Percentiles rank a stretch among this genome's conserved stretches.
phyloP scores from a whole-genome alignment of 2,797 vertebrate species.

The Lates japonicus region DNA sequence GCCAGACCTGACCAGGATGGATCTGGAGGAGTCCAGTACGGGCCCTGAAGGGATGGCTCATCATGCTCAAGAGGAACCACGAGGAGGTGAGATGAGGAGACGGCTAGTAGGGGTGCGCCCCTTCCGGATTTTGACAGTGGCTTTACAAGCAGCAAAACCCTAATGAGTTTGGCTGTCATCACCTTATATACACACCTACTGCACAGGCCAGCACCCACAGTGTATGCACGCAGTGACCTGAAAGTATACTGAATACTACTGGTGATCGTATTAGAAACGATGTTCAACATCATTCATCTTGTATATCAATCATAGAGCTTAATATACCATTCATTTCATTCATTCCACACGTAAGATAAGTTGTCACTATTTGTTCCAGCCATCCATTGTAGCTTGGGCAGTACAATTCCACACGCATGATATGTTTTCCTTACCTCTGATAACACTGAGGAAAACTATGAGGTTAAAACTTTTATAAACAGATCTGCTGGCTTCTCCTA shows the following conservation, averaged over 20 bases:
- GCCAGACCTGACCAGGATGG: constrained; percentile 82
- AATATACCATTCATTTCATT: too few species aligned
- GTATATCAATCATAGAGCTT: too few species aligned
- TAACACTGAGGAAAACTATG: constrained; percentile 48
- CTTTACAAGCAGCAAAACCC: constrained; percentile 14
- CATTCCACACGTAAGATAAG: not conserved
- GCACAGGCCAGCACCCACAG: constrained; percentile 22
- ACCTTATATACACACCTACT: not conserved
- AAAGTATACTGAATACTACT: constrained; percentile 1
- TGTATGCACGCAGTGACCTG: constrained; percentile 15
- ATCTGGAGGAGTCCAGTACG: constrained; percentile 87
- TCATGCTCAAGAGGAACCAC: constrained; percentile 86
- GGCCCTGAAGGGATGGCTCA: constrained; percentile 85
- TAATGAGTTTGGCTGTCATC: constrained; percentile 18
- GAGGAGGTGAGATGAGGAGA: constrained; percentile 83
- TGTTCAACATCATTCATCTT: constrained; percentile 36
- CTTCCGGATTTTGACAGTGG: not conserved
- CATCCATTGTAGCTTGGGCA: constrained; percentile 12
- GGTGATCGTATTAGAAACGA: constrained; percentile 17
- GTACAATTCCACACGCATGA: constrained; percentile 14
- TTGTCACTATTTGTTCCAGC: constrained; percentile 29
- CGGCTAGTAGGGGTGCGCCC: too few species aligned
- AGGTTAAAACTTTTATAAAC: constrained; percentile 46
- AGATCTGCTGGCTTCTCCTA: constrained; percentile 7
- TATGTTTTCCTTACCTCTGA: constrained; percentile 26